Percentiles rank a stretch among this genome's conserved stretches.
Evolutionary conservation across 37 sponge, comb jelly and placozoan species (phyloP).

Genomic region (Oopsacas minuta): DNA sequence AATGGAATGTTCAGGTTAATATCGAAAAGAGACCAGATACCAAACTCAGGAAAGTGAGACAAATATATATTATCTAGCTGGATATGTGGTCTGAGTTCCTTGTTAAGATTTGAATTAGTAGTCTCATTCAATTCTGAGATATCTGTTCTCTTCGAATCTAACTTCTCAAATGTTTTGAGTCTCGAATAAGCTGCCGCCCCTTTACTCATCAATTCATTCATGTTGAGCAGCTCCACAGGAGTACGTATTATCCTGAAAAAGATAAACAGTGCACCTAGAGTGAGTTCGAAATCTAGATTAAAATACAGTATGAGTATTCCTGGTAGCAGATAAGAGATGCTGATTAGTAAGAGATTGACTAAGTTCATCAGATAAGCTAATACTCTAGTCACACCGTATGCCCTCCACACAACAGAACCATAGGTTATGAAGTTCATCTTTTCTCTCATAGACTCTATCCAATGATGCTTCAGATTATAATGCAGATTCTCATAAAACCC

Average conservation of each 20-base stretch:
- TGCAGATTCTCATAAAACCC: neutral
- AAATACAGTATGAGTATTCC: neutral
- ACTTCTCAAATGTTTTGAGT: neutral
- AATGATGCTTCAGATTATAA: neutral
- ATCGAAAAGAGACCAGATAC: slow-evolving; percentile 40
- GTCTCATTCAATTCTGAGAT: neutral
- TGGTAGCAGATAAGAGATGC: neutral
- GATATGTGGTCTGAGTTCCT: neutral
- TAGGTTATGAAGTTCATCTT: neutral
- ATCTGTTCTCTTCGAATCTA: neutral
- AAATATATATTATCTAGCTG: neutral
- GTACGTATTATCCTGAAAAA: neutral
- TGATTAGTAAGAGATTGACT: neutral
- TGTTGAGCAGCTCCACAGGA: neutral
- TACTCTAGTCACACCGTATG: neutral
- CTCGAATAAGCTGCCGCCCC: slow-evolving; percentile 9
- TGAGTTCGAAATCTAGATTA: neutral
- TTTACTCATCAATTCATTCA: slow-evolving; percentile 16
- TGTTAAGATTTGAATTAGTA: neutral
- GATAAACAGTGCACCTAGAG: neutral
- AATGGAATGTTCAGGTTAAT: slow-evolving; percentile 24
- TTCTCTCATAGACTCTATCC: neutral
- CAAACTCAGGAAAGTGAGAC: neutral
- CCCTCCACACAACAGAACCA: neutral
- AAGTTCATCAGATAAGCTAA: neutral